A percentile compares a stretch with the other conserved stretches of the same genome.
These are phyloP conservation scores for Frieseomelitta varia DNA, from an alignment of 1,140 invertebrate species.

Conservation along the genomic window DNA sequence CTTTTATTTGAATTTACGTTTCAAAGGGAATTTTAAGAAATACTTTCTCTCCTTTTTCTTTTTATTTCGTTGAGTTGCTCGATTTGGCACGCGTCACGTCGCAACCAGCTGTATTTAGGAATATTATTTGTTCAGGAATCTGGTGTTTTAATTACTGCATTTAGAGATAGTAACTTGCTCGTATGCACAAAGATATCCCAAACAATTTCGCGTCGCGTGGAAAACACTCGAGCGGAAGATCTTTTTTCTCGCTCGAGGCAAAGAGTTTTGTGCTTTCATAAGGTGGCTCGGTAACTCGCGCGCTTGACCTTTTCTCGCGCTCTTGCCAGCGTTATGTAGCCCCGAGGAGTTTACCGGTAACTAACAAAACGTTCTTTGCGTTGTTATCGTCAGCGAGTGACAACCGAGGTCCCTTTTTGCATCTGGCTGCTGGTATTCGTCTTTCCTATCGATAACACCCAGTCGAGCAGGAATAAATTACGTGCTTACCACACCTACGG, in stretches of 20 bases:
- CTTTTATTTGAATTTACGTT: no score
- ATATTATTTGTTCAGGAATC: not conserved
- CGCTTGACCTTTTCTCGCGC: not conserved
- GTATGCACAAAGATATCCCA: not conserved
- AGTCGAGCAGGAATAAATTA: not conserved
- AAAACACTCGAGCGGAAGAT: not conserved
- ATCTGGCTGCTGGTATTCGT: not conserved
- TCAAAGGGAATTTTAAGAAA: no score
- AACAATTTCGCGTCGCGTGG: not conserved
- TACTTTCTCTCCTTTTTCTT: no score
- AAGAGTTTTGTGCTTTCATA: slow-evolving; percentile 6
- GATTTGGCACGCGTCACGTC: no score
- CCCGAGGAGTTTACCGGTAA: not conserved
- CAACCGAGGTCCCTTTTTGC: not conserved
- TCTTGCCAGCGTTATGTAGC: not conserved
- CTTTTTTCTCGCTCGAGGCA: not conserved
- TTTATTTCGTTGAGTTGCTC: no score
- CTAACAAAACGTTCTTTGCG: slow-evolving; percentile 1
- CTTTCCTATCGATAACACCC: not conserved
- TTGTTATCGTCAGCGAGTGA: not conserved
- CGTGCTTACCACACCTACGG: no score
- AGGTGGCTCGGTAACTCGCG: no score
- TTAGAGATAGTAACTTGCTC: not conserved
- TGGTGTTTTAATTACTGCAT: not conserved
- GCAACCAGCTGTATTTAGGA: no score